A percentile compares a stretch with the other conserved stretches of the same genome.
phyloP scores from a whole-genome alignment of 1,140 invertebrate species.

The Macrobrachium rosenbergii region DNA sequence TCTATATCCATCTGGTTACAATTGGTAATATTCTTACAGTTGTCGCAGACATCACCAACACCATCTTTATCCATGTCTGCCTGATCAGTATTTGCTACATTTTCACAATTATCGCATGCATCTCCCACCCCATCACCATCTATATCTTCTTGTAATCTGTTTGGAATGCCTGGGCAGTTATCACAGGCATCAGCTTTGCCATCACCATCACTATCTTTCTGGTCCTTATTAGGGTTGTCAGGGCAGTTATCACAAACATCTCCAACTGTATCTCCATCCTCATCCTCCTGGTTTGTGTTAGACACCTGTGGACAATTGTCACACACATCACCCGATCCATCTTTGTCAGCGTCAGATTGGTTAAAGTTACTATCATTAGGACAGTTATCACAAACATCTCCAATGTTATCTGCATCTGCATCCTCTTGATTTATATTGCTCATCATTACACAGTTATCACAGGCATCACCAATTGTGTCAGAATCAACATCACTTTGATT shows the following conservation, averaged over 20 bases:
- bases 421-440: not conserved
- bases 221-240: not conserved
- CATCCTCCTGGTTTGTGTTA: not conserved
- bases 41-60: not conserved
- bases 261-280: not conserved
- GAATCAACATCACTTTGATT: not conserved
- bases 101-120: not conserved
- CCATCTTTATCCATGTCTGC: not conserved
- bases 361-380: not conserved
- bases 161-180: not conserved
- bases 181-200: not conserved
- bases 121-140: not conserved
- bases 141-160: not conserved
- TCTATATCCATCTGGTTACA: not conserved
- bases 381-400: not conserved
- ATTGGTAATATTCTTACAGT: not conserved
- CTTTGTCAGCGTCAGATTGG: too few species aligned
- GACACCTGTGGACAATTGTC: too few species aligned
- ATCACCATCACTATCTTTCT: conserved; percentile 19
- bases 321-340: too few species aligned
- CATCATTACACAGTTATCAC: not conserved
- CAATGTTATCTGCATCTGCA: conserved; percentile 3
- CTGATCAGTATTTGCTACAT: not conserved
- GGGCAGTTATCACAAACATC: conserved; percentile 15
- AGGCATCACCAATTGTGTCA: not conserved